These are phyloP conservation scores for Xiphophorus birchmanni DNA, from an alignment of 2,797 vertebrate genomes.

Conservation along the genomic window DNA sequence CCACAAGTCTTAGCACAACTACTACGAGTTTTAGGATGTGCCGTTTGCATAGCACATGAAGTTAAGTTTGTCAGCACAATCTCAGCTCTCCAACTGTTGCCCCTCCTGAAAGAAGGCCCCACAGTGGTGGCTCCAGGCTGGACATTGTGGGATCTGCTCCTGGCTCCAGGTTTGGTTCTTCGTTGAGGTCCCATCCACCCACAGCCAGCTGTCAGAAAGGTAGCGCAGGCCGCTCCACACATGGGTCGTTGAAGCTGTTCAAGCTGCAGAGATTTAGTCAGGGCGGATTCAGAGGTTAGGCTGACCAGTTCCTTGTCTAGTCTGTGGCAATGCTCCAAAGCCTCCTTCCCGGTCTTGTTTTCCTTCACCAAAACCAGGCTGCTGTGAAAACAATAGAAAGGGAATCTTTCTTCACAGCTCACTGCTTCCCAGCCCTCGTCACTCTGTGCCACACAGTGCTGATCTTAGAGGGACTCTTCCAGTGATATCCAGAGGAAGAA, in stretches of 20 bases:
- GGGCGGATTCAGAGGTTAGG: not conserved
- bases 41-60: slow-evolving; percentile 35
- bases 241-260: not conserved
- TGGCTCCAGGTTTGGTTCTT: slow-evolving; percentile 12
- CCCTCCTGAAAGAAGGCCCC: slow-evolving; percentile 19
- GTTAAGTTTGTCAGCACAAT: slow-evolving; percentile 43
- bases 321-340: slow-evolving; percentile 25
- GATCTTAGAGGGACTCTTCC: rapidly evolving
- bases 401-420: rapidly evolving
- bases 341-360: slow-evolving; percentile 54
- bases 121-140: slow-evolving; percentile 21
- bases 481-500: not conserved
- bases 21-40: not conserved
- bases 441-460: rapidly evolving
- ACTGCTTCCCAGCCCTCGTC: rapidly evolving
- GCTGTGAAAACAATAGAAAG: slow-evolving; percentile 25
- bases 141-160: slow-evolving; percentile 8
- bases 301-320: slow-evolving; percentile 24
- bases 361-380: slow-evolving; percentile 40
- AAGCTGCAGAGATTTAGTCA: slow-evolving; percentile 7
- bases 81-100: slow-evolving; percentile 13
- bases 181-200: slow-evolving; percentile 1
- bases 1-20: not conserved
- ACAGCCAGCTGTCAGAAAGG: slow-evolving; percentile 49
- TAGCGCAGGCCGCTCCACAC: slow-evolving; percentile 58